phyloP scores from a whole-genome alignment of 2,797 vertebrate species.

The Morelia viridis region DNA sequence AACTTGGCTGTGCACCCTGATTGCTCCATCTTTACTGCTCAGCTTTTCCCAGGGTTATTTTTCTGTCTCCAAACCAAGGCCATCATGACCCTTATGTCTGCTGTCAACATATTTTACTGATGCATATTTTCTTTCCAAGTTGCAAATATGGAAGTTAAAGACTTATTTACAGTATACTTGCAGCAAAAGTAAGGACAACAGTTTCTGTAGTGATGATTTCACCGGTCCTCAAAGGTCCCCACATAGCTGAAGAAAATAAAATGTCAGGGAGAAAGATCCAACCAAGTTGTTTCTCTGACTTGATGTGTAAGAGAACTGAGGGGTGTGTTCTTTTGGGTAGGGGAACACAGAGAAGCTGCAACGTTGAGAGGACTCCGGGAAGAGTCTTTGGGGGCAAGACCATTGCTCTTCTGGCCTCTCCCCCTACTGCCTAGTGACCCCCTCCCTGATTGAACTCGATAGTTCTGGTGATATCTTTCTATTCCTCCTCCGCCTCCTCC shows the following conservation, averaged over 20 bases:
- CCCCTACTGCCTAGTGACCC: not conserved
- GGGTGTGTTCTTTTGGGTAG: not conserved
- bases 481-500: not conserved
- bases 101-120: not conserved
- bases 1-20: conserved; percentile 30
- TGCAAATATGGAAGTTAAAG: not conserved
- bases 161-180: not conserved
- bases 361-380: no score
- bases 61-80: conserved; percentile 7
- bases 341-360: no score
- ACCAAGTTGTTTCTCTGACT: not conserved
- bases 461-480: not conserved
- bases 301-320: not conserved
- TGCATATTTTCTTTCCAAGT: not conserved
- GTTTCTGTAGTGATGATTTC: not conserved
- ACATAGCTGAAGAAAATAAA: not conserved
- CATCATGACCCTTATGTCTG: not conserved
- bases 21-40: conserved; percentile 5
- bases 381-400: no score
- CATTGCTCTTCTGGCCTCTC: no score
- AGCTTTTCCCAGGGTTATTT: conserved; percentile 10
- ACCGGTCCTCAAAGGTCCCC: not conserved
- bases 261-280: not conserved
- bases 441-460: not conserved
- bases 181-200: not conserved